Evolutionary conservation across 2,888 invertebrate species (phyloP).

Genomic region (Deroplatys truncata): DNA sequence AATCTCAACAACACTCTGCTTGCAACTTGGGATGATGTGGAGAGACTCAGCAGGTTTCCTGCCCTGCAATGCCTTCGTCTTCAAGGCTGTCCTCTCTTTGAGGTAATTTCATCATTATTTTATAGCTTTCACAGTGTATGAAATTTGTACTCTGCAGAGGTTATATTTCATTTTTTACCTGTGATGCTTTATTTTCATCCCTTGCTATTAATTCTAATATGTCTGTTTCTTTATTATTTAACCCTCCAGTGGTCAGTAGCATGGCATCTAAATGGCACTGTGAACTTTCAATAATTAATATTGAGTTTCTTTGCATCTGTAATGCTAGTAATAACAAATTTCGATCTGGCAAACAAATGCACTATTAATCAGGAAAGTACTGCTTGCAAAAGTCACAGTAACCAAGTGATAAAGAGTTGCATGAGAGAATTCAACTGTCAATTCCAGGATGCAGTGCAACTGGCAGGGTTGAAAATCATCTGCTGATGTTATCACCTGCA

Average conservation of each 20-base stretch:
- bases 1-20: constrained; percentile 82
- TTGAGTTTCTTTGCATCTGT: too few species aligned
- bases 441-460: too few species aligned
- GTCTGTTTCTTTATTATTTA: background rate
- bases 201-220: background rate
- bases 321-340: too few species aligned
- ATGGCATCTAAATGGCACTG: background rate
- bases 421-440: too few species aligned
- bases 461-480: too few species aligned
- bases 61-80: constrained; percentile 78
- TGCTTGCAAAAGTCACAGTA: background rate
- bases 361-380: background rate
- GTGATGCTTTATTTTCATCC: background rate
- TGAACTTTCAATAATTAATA: too few species aligned
- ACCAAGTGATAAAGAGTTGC: too few species aligned
- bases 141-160: background rate
- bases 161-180: background rate
- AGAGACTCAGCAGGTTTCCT: constrained; percentile 78
- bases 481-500: too few species aligned
- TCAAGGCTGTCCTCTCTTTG: constrained; percentile 63
- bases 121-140: too few species aligned
- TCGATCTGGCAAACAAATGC: background rate
- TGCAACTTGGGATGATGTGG: constrained; percentile 85
- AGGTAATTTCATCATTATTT: constrained; percentile 40
- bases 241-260: background rate